phyloP scores from a whole-genome alignment of 2,113 vertebrate genomes.

The Psittacula cyanocephala region DNA sequence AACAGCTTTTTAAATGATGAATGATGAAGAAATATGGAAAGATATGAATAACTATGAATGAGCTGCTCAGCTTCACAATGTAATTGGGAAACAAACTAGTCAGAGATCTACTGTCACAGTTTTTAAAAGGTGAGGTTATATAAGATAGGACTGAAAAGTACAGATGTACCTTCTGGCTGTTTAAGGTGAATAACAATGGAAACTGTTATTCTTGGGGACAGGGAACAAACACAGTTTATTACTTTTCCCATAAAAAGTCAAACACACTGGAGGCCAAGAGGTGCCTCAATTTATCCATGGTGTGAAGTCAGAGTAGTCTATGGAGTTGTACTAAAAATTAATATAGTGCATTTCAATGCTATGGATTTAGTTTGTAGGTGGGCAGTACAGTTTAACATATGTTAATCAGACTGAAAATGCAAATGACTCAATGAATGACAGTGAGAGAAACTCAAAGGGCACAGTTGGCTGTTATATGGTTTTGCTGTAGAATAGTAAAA shows the following conservation, averaged over 20 bases:
- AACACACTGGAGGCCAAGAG: not conserved
- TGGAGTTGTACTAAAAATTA: not conserved
- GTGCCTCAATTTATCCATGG: not conserved
- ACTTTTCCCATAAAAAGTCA: not conserved
- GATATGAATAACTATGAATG: constrained; percentile 20
- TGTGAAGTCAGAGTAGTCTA: not conserved
- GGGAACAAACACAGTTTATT: not conserved
- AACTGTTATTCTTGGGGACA: not conserved
- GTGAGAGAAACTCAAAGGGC: not conserved
- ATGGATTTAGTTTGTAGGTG: not conserved
- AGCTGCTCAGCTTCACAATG: not conserved
- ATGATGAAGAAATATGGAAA: constrained; percentile 13
- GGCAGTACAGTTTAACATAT: not conserved
- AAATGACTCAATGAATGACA: not conserved
- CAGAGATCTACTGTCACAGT: not conserved
- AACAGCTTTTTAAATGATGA: constrained; percentile 47
- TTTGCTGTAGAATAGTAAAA: not conserved
- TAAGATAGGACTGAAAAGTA: not conserved
- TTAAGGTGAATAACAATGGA: not conserved
- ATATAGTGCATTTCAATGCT: not conserved
- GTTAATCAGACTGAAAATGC: not conserved
- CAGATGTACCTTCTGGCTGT: not conserved
- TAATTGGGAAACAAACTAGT: constrained; percentile 26
- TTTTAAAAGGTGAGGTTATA: not conserved
- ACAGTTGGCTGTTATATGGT: not conserved